phyloP scores from a whole-genome alignment of 2,888 invertebrate genomes.

The Himalopsyche japonica region DNA sequence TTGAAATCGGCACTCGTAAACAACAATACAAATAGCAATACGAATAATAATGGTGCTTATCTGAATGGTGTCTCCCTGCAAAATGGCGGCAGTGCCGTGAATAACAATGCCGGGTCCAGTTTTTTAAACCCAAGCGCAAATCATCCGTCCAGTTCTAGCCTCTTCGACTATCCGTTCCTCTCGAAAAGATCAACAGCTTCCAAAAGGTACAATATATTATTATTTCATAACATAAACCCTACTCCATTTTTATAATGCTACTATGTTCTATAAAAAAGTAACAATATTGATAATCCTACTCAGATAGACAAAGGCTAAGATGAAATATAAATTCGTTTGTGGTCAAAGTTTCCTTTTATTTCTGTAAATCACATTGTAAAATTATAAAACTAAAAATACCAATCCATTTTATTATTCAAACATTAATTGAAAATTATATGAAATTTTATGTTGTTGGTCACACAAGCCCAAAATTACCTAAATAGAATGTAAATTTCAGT shows the following conservation, averaged over 20 bases:
- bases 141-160: conserved; percentile 52
- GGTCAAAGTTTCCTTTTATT: too few species aligned
- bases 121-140: conserved; percentile 45
- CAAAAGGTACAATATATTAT: conserved; percentile 49
- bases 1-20: conserved; percentile 54
- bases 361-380: too few species aligned
- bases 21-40: conserved; percentile 43
- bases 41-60: not conserved
- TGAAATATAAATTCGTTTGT: not conserved
- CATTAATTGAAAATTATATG: too few species aligned
- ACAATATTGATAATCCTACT: not conserved
- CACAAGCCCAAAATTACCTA: too few species aligned
- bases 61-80: not conserved
- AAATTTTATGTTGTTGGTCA: too few species aligned
- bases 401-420: too few species aligned
- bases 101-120: conserved; percentile 52
- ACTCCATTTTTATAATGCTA: not conserved
- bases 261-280: not conserved
- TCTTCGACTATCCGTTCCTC: conserved; percentile 54
- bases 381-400: too few species aligned
- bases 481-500: too few species aligned
- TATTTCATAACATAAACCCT: not conserved
- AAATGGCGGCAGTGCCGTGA: conserved; percentile 48
- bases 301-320: not conserved
- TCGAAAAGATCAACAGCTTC: conserved; percentile 60